Evolutionary conservation across 92 coral and sea anemone genomes (phyloP), one percentile per base, ranked within the genome.

Genomic region (Porites rus): DNA sequence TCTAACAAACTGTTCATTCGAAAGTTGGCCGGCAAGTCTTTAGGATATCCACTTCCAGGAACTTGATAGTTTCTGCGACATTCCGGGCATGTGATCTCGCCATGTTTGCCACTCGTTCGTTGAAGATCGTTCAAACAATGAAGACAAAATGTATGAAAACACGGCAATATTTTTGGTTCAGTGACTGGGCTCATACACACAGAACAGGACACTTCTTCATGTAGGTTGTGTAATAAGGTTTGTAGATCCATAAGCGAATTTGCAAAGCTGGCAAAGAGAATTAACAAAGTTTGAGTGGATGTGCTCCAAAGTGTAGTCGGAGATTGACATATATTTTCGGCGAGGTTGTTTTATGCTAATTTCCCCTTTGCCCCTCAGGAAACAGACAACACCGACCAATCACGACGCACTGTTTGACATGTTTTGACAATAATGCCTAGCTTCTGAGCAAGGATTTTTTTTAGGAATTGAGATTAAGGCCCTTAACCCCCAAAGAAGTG

Each of bases 1-100:
- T 54, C 90, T n/a, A 73, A 56, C 4, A 87, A 78, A 38, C 84
- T 80, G 82, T 81, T 87, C 51, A 87, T 43, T 79, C 73, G 73
- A 78, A 87, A 87, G 38, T 86, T 81, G 67, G 86, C 19, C 2
- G 90, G 90, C 61, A 87, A 67, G 19, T 78, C 64, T 4, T 20
- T 71, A 65, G 74, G 74, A 20, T 54, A 72, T 28, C 90, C 81
- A 0, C 67, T 31, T 0, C 62, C 66, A 0, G 20, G 9, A 21
- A 77, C 31, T n/a, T 8, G 25, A 1, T 1, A 21, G 1, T 8
- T 13, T 16, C 69, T 20, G 7, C 62, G 50, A 60, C 81, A 77
- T 38, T 50, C 24, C 10, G 81, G 81, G 28, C 81, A 77, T 2
- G 10, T 22, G 1, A 77, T 22, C 20, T n/a, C 8, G 6, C 67